Base-by-base conservation (phyloP, 2,888 invertebrate species). In the Magallana nippona region DNA sequence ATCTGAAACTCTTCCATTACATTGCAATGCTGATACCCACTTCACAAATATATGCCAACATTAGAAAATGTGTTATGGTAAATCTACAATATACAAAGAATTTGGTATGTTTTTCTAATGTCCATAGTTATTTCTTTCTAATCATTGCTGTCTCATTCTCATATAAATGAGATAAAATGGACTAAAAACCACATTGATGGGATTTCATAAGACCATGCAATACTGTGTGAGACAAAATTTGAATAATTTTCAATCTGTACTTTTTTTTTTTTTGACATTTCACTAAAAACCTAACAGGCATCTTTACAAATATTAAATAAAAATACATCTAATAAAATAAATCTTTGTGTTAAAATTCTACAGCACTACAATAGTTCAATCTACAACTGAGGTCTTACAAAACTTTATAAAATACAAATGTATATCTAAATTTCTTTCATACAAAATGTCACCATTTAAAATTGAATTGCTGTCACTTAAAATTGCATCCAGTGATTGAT, bases 251-350 rank as follows among this genome's bases (percentile, higher is more conserved):
- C 15, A 11, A 60, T 19, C 19, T 3, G 17, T n/a, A n/a, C n/a
- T n/a, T 19, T 44, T 44, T 44, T 44, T 44, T 44, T 44, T 44
- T 44, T 10, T 27, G 27, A 44, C 44, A 44, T 22, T 27, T 11
- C 22, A 13, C 27, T 2, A 27, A 63, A 63, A 63, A 63, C 63
- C 22, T 58, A 58, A 15, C 13, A 58, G n/a, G 13, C 27, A 27
- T 58, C n/a, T 11, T 17, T 17, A 27, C 17, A 17, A 58, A 15
- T 27, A 8, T 17, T 60, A 27, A 19, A 13, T 71, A 71, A 71
- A 71, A 22, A 71, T 71, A 71, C 13, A 71, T 15, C 15, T 71
- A 22, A 71, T 71, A 71, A 71, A 71, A 71, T 71, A 71, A 22
- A 22, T 71, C 17, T 27, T 27, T 71, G 27, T 13, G n/a, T 71